phyloP scores from a whole-genome alignment of 2,888 invertebrate species.

The Caenorhabditis japonica region DNA sequence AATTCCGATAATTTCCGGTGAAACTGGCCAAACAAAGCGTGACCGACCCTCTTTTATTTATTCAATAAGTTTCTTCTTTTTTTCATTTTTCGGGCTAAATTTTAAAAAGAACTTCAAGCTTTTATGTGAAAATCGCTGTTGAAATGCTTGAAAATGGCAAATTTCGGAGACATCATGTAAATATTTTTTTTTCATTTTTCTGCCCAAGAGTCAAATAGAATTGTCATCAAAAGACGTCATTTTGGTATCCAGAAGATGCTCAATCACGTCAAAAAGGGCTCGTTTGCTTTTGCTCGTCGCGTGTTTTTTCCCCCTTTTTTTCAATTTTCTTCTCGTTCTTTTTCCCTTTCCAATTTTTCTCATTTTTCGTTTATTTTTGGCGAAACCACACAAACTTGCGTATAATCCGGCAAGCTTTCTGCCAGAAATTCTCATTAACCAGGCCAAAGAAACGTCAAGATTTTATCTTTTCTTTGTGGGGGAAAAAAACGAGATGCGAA shows the following conservation, averaged over 20 bases:
- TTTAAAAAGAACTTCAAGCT: too few species aligned
- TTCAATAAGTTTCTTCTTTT: constrained; percentile 23
- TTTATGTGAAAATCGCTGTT: background rate
- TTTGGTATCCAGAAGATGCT: constrained; percentile 32
- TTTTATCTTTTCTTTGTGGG: too few species aligned
- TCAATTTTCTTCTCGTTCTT: background rate
- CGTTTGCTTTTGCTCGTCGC: background rate
- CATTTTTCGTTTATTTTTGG: too few species aligned
- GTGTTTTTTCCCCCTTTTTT: constrained; percentile 1
- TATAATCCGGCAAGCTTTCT: too few species aligned
- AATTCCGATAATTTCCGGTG: constrained; percentile 1
- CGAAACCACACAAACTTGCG: too few species aligned
- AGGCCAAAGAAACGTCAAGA: too few species aligned
- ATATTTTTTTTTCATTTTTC: background rate
- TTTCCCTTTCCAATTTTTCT: background rate
- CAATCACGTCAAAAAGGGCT: constrained; percentile 41
- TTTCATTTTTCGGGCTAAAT: constrained; percentile 14
- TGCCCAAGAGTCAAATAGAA: background rate
- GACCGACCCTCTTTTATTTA: constrained; percentile 43
- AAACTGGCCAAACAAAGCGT: constrained; percentile 11
- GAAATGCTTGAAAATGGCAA: constrained; percentile 5
- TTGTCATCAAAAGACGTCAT: constrained; percentile 26
- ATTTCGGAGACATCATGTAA: background rate
- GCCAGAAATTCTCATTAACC: too few species aligned
- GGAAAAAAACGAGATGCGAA: too few species aligned